phyloP scores from a whole-genome alignment of 1,140 invertebrate genomes.

The Potamilus streckersoni region DNA sequence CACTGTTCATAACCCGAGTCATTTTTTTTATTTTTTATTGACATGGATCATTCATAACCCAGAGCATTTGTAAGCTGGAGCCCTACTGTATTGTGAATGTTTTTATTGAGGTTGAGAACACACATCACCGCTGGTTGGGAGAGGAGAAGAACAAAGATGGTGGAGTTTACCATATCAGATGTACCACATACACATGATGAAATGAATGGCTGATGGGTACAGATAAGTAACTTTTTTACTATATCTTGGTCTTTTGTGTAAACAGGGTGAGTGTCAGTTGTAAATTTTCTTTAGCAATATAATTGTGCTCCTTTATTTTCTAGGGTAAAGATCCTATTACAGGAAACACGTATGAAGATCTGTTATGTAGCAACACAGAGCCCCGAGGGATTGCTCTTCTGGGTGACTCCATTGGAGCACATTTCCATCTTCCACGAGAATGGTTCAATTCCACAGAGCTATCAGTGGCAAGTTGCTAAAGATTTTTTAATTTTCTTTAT shows the following conservation, averaged over 20 bases:
- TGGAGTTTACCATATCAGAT: too few relatives aligned
- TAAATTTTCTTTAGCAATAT: background rate
- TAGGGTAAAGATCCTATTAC: slow-evolving; percentile 63
- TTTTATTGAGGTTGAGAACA: too few relatives aligned
- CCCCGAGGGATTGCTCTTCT: slow-evolving; percentile 68
- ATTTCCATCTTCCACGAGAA: slow-evolving; percentile 70
- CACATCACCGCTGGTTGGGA: too few relatives aligned
- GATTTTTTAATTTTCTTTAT: background rate
- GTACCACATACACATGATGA: too few relatives aligned
- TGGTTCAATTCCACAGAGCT: slow-evolving; percentile 68
- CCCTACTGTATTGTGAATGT: too few relatives aligned
- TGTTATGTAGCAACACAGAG: slow-evolving; percentile 63
- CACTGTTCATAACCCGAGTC: too few relatives aligned
- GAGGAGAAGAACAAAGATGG: too few relatives aligned
- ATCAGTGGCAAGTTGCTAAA: slow-evolving; percentile 49
- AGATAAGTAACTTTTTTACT: too few relatives aligned
- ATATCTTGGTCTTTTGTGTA: background rate
- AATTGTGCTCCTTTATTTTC: slow-evolving; percentile 4
- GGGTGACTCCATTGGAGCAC: slow-evolving; percentile 72
- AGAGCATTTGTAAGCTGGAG: too few relatives aligned
- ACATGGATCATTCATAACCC: too few relatives aligned
- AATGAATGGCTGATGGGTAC: too few relatives aligned
- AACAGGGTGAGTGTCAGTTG: background rate
- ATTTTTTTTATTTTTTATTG: too few relatives aligned
- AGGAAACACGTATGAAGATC: slow-evolving; percentile 66